Percentiles rank a stretch among this genome's conserved stretches.
Evolutionary conservation across 92 coral and sea anemone species (phyloP).

Genomic region (Galaxea fascicularis): DNA sequence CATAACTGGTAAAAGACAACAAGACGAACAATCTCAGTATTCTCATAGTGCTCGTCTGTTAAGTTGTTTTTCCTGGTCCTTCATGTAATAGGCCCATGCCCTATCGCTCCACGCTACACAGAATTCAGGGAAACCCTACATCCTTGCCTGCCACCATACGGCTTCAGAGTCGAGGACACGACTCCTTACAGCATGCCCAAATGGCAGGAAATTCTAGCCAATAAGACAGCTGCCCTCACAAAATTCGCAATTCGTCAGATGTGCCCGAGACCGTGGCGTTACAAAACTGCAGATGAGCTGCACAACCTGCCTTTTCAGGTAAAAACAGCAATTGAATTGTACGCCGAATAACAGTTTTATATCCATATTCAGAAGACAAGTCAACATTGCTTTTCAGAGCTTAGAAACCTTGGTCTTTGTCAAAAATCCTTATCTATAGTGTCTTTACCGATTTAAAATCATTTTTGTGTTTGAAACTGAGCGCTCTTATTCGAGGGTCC

Average conservation of each 20-base stretch:
- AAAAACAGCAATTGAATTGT: not conserved
- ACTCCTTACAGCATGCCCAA: conserved; percentile 76
- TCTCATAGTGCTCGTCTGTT: not conserved
- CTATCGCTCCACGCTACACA: conserved; percentile 62
- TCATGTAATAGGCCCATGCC: conserved; percentile 66
- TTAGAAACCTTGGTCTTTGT: no score
- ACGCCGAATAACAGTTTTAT: not conserved
- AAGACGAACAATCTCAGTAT: no score
- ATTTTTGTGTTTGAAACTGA: no score
- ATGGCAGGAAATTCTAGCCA: conserved; percentile 70
- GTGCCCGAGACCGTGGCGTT: conserved; percentile 94
- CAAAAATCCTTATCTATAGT: no score
- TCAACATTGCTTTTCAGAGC: not conserved
- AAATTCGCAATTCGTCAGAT: conserved; percentile 74
- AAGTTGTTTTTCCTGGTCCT: not conserved
- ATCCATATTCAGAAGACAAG: no score
- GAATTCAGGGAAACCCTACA: conserved; percentile 59
- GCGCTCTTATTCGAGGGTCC: no score
- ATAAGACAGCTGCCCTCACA: conserved; percentile 66
- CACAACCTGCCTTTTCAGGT: conserved; percentile 68
- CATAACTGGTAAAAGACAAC: no score
- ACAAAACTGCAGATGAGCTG: conserved; percentile 61
- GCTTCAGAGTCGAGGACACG: conserved; percentile 64
- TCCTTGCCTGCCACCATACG: conserved; percentile 74
- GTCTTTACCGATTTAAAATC: no score